Evolutionary conservation across 1,140 invertebrate species (phyloP), one percentile per base, ranked within the genome.

Genomic region (Spodoptera litura): DNA sequence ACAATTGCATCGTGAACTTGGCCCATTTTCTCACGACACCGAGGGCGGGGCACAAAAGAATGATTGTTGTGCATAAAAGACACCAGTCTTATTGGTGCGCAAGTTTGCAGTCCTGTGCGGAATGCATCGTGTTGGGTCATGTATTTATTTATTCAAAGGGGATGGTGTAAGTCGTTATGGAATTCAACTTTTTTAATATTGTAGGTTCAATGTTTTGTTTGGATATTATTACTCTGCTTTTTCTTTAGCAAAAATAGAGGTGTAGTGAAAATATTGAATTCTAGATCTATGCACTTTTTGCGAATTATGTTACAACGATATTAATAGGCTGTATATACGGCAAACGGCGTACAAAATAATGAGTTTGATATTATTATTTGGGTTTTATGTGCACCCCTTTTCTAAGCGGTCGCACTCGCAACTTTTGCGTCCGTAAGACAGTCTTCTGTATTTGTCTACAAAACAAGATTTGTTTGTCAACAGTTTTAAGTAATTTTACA

Each of bases 21-120:
- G 80, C 89, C 88, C 81, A 91, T 64, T 86, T 91, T 92, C 90
- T 90, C 91, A 92, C 92, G 89, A 79, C 81, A 74, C 80, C 78
- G 86, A 88, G 80, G 83, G 70, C 77, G 80, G 82, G 78, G 83
- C 75, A 87, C 82, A 90, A 87, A 88, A 80, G 82, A 83, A 80
- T 83, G 85, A 68, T 52, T 51, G 78, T 87, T 87, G 86, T 87
- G 84, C 85, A 83, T 83, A 84, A 84, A 87, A 82, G 76, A 85
- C 83, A 84, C 83, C 68, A 71, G 76, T 81, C 83, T 88, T 84
- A 83, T 84, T 84, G 81, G 83, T 76, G 78, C 59, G 83, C 86
- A 92, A 75, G 59, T 27, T 64, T 52, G 25, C 59, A 15, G 64
- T n/a, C 13, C 56, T 74, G 58, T 64, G 59, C 49, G 53, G 13